Evolutionary conservation across 1,140 invertebrate species (phyloP).

Genomic region (Zaprionus ghesquierei): DNA sequence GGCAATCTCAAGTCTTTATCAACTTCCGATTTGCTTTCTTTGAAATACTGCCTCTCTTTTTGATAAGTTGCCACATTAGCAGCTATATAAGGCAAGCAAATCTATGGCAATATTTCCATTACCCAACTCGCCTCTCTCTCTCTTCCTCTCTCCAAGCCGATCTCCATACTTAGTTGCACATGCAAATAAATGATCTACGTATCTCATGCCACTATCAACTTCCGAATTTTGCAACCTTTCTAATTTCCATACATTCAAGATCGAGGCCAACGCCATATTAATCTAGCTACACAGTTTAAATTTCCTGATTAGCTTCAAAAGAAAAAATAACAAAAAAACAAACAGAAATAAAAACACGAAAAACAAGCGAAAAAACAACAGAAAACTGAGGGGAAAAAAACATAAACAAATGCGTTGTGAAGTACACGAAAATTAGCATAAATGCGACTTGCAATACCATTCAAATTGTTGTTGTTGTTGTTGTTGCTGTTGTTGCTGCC

Average conservation of each 20-base stretch:
- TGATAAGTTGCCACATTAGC: too few relatives aligned
- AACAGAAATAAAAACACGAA: background rate
- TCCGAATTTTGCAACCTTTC: slow-evolving; percentile 28
- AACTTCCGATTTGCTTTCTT: background rate
- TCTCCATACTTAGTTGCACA: background rate
- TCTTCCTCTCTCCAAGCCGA: too few relatives aligned
- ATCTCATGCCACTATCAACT: background rate
- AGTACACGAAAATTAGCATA: slow-evolving; percentile 34
- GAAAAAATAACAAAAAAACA: slow-evolving; percentile 5
- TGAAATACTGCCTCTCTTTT: background rate
- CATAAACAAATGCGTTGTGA: slow-evolving; percentile 5
- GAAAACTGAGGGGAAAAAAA: too few relatives aligned
- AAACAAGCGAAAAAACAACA: background rate
- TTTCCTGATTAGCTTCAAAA: slow-evolving; percentile 41
- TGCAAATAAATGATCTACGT: background rate
- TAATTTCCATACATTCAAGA: slow-evolving; percentile 33
- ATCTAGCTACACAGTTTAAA: slow-evolving; percentile 7
- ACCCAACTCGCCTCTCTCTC: too few relatives aligned
- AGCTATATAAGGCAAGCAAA: background rate
- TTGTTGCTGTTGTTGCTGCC: too few relatives aligned
- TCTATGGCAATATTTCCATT: too few relatives aligned
- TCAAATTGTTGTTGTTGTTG: background rate
- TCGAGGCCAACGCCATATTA: slow-evolving; percentile 19
- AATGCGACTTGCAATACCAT: slow-evolving; percentile 18
- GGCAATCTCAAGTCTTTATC: background rate